phyloP scores from a whole-genome alignment of 2,113 vertebrate genomes.

The Acinonyx jubatus region DNA sequence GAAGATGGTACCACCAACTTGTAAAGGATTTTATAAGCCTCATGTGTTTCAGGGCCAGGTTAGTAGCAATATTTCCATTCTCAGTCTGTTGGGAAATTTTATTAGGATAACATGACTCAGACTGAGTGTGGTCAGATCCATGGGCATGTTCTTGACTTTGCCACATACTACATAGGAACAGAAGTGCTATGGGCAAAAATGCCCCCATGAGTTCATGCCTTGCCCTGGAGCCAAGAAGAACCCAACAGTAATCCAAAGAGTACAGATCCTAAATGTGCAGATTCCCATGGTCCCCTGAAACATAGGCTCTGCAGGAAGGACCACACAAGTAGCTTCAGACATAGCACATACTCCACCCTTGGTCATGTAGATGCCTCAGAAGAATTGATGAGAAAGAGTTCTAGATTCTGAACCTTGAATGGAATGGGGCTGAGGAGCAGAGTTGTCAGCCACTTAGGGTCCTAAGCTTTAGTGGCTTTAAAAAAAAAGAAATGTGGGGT shows the following conservation, averaged over 20 bases:
- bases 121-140: background rate
- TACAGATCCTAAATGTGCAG: background rate
- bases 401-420: background rate
- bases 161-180: background rate
- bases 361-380: background rate
- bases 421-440: background rate
- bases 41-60: background rate
- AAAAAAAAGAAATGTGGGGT: background rate
- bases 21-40: background rate
- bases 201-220: background rate
- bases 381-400: background rate
- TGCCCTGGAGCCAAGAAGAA: background rate
- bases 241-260: background rate
- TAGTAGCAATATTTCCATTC: background rate
- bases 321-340: background rate
- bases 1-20: accelerated
- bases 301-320: background rate
- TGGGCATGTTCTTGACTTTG: background rate
- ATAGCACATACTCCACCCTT: background rate
- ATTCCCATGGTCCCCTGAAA: background rate
- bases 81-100: background rate
- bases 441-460: background rate
- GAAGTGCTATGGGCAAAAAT: background rate
- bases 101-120: background rate
- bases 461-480: background rate